Percentiles rank a stretch among this genome's conserved stretches.
Conservation (phyloP, 1,140 invertebrate species). For the Papilio helenus region DNA sequence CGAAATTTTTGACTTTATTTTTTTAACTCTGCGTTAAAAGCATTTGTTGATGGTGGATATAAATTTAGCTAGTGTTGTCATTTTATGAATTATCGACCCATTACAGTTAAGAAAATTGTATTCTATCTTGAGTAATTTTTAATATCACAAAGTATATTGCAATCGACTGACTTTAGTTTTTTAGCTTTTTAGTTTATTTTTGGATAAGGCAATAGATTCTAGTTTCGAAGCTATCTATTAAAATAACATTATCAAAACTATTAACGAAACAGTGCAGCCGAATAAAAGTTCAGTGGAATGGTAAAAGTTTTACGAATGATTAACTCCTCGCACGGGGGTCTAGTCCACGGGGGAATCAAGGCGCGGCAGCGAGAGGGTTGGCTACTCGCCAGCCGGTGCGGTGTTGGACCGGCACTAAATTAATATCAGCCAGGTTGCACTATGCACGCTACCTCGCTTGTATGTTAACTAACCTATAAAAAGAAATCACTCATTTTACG, state of each 20-base stretch:
- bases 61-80: not conserved
- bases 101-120: not conserved
- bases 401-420: slow-evolving; percentile 61
- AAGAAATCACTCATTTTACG: not conserved
- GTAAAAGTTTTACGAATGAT: slow-evolving; percentile 42
- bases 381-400: slow-evolving; percentile 45
- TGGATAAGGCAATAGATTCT: not conserved
- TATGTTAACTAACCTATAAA: slow-evolving; percentile 21
- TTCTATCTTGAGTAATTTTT: not conserved
- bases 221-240: slow-evolving; percentile 1
- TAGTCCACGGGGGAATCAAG: slow-evolving; percentile 57
- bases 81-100: not conserved
- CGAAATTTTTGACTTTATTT: not conserved
- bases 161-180: no score
- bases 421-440: slow-evolving; percentile 64
- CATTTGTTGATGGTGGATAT: not conserved
- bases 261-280: slow-evolving; percentile 5
- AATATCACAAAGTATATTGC: no score
- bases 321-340: slow-evolving; percentile 52
- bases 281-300: slow-evolving; percentile 12
- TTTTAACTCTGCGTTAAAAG: not conserved
- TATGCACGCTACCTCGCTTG: slow-evolving; percentile 45
- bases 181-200: no score
- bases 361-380: slow-evolving; percentile 43
- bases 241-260: not conserved